Base-by-base conservation (phyloP, 2,797 vertebrate species). In the Neosilurus mollespiculum region DNA sequence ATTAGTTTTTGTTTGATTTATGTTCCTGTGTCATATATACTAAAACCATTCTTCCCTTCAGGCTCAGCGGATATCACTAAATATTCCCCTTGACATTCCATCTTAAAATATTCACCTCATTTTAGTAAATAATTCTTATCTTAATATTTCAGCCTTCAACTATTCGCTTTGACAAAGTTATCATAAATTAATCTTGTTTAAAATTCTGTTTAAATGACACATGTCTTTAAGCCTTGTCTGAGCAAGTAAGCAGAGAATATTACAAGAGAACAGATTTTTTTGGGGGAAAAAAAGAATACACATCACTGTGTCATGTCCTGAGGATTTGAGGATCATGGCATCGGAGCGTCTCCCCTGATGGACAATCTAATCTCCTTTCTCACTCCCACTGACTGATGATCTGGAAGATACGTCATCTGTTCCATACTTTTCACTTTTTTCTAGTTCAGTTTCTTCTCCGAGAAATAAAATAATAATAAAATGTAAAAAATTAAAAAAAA, bases 321-420 rank as follows among this genome's bases (percentile, higher is more conserved):
- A 58, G 73, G 18, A 59, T 76, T 61, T 77, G 56, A 34, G 73
- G 73, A 77, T 77, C 59, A 77, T 77, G n/a, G 11, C n/a, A 12
- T 75, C 53, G 3, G 18, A 43, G 43, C 34, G 4, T 56, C 76
- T 66, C 15, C 62, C n/a, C 26, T 76, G 71, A 76, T 72, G 54
- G 37, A 81, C 72, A 72, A 43, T 11, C 24, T 81, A 73, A 81
- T 73, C 58, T 62, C 43, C 70, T 54, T 65, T 54, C 6, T 49
- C 8, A n/a, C 70, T 82, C 71, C 24, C 10, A 34, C 70, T 75
- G 43, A 76, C 73, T 37, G 73, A 61, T 20, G 30, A 37, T 61
- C 30, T 61, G 56, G 54, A 76, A 34, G 18, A 77, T 61, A 61
- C 6, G 34, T 59, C 73, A 73, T 18, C 51, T 4, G 16, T 73